Evolutionary conservation across 2,888 invertebrate genomes (phyloP), one percentile per base, ranked within the genome.

Genomic region (Drosophila tanythrix): DNA sequence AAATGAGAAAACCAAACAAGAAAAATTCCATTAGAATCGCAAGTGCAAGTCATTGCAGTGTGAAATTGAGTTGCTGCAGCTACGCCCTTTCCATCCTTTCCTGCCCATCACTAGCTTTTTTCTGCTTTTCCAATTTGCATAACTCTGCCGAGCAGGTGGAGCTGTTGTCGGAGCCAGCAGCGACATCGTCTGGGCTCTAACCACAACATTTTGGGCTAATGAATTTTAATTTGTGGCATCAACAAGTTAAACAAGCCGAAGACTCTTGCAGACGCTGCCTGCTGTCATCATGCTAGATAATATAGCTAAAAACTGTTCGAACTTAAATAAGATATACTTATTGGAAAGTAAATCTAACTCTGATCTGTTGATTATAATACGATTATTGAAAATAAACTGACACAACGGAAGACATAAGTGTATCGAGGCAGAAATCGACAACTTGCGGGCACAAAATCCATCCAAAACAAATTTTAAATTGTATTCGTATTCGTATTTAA

Each of bases 141-240:
- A 78, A 57, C 74, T 84, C 52, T 67, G 74, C 29, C 64, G 71
- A 36, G 51, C 71, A 72, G 88, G 60, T 79, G 75, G 51, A 46
- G 43, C 11, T 27, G 57, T 8, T 29, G 29, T 18, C 18, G 29
- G 21, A 25, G 56, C 38, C 29, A n/a, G 38, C 52, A 55, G 51
- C 55, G 50, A 71, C 68, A 56, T 56, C 66, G 73, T 60, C 68
- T 74, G 74, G 40, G 67, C 63, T 60, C 46, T 72, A 74, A 81
- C 89, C 85, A 81, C 84, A 77, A 74, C 56, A 79, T 81, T 88
- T 83, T 64, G 65, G 53, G 70, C 72, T 79, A 85, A 88, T 85
- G 85, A 81, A 85, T 89, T 85, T 85, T 83, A 85, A 89, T 85
- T 89, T 81, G 73, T 57, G 75, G 82, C 76, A 81, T 87, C 89